Conservation (phyloP, 64 coral and sea anemone species). For the Montipora capricornis region DNA sequence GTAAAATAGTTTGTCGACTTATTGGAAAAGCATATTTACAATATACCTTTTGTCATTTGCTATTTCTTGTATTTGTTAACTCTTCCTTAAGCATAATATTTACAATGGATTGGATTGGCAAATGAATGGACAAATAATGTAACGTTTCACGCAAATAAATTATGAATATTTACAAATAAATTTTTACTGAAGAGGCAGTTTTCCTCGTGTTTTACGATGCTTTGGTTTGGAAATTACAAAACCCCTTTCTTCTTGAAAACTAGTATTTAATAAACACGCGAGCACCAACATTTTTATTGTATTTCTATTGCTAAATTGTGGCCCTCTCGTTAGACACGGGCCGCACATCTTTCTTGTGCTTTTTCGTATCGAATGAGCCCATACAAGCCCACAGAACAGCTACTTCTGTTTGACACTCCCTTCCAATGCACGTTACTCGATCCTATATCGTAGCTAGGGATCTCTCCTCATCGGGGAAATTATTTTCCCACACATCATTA, state of each 20-base stretch:
- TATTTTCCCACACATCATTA: not conserved
- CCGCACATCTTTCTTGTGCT: too few species aligned
- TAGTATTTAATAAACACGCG: too few species aligned
- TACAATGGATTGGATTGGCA: slow-evolving; percentile 30
- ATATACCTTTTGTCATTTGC: not conserved
- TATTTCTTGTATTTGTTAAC: not conserved
- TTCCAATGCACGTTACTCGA: too few species aligned
- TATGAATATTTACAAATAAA: slow-evolving; percentile 39
- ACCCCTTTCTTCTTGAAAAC: not conserved
- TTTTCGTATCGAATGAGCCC: too few species aligned
- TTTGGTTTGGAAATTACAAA: not conserved
- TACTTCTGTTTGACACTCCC: too few species aligned
- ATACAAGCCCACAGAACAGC: too few species aligned
- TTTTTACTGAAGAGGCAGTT: slow-evolving; percentile 1
- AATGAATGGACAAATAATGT: slow-evolving; percentile 23
- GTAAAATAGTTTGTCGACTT: slow-evolving; percentile 27
- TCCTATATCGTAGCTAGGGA: too few species aligned
- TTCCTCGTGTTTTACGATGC: not conserved
- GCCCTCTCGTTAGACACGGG: too few species aligned
- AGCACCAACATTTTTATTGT: too few species aligned
- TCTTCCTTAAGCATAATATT: not conserved
- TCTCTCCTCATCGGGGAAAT: too few species aligned
- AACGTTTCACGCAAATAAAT: slow-evolving; percentile 5
- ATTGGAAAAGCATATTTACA: slow-evolving; percentile 25
- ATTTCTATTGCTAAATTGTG: too few species aligned